Percentiles rank a stretch among this genome's conserved stretches.
phyloP scores from a whole-genome alignment of 1,140 invertebrate genomes.

The Meloidogyne hapla region DNA sequence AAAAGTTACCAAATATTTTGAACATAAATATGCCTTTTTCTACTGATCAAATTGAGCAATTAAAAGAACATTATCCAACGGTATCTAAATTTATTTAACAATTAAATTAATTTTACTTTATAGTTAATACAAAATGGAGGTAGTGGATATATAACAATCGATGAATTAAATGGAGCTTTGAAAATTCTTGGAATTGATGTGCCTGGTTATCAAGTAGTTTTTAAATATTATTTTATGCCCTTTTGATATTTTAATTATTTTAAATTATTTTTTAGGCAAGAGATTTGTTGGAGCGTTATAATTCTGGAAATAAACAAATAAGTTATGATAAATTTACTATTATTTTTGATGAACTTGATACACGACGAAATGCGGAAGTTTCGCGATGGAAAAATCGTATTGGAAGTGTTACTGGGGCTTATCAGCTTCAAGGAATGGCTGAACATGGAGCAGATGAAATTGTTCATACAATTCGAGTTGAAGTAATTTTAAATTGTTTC shows the following conservation, averaged over 20 bases:
- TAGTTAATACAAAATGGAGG: slow-evolving; percentile 43
- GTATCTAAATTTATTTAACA: slow-evolving; percentile 14
- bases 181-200: slow-evolving; percentile 59
- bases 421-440: slow-evolving; percentile 83
- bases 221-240: too few species aligned
- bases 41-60: slow-evolving; percentile 45
- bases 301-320: slow-evolving; percentile 35
- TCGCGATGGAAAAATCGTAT: slow-evolving; percentile 88
- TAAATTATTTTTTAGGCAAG: slow-evolving; percentile 43
- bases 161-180: slow-evolving; percentile 53
- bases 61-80: slow-evolving; percentile 44
- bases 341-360: slow-evolving; percentile 82
- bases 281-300: slow-evolving; percentile 51
- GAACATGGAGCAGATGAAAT: slow-evolving; percentile 82
- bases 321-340: slow-evolving; percentile 49
- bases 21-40: slow-evolving; percentile 23
- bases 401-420: slow-evolving; percentile 85
- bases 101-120: slow-evolving; percentile 20
- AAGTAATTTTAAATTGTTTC: slow-evolving; percentile 50
- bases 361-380: slow-evolving; percentile 83
- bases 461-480: slow-evolving; percentile 65
- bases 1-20: not conserved
- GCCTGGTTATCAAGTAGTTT: slow-evolving; percentile 56
- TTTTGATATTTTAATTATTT: not conserved
- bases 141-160: slow-evolving; percentile 36